Evolutionary conservation across 2,113 vertebrate species (phyloP), one percentile per base, ranked within the genome.

Genomic region (Bufo gargarizans): DNA sequence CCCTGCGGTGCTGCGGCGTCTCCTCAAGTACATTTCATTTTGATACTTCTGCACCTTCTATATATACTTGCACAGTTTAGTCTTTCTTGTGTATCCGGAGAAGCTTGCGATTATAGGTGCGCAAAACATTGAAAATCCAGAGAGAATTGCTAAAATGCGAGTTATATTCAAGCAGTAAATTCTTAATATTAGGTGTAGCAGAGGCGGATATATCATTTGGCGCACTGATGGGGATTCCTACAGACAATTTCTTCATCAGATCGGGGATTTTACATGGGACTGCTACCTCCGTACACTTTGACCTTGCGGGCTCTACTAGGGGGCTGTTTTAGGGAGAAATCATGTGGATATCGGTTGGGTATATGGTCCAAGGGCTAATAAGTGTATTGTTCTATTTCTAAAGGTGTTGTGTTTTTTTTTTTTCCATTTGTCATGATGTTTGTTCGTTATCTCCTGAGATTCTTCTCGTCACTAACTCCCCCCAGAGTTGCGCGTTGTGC

Each of bases 361-460:
- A 45, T 6, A 50, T 3, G 9, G 14, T 22, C 2, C 56, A 14
- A 59, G n/a, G 53, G 20, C 19, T 19, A 53, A 53, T 14, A 8
- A 79, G 58, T 61, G 8, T 6, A n/a, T 63, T 82, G 7, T 49
- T 13, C 19, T 43, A 5, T 47, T 43, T 45, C 13, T 59, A 58
- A 43, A 43, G 22, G 14, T 4, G n/a, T n/a, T n/a, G n/a, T 3
- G 50, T 43, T 49, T 72, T 47, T 65, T 63, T 47, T 47, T 56
- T 56, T 49, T n/a, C 33, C 71, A 76, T 61, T 86, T 77, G 85
- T 47, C 58, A 58, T 76, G n/a, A 74, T 63, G 55, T 74, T 76
- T 76, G 69, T 59, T 86, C 56, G n/a, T 86, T 86, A 65, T 53
- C 85, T 61, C 85, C 45, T 14, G 74, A 78, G 85, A 86, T 59